Evolutionary conservation across 2,113 vertebrate genomes (phyloP).

Genomic region (Chlorodrepanis virens): DNA sequence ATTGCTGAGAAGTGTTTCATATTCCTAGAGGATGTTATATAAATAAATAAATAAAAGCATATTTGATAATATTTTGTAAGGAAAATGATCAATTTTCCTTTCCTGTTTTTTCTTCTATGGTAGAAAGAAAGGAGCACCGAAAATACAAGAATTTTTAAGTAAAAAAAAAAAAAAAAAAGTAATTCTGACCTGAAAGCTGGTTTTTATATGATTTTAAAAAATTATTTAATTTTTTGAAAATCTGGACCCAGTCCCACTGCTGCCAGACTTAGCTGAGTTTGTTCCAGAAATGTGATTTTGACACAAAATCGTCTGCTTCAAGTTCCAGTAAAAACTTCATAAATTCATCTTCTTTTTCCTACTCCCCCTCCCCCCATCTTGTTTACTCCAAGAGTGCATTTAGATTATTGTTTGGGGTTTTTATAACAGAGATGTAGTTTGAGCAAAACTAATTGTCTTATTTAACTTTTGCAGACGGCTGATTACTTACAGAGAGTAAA

Average conservation of each 20-base stretch:
- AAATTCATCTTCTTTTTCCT: neutral
- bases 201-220: neutral
- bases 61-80: neutral
- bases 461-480: slow-evolving; percentile 23
- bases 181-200: neutral
- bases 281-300: neutral
- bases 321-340: neutral
- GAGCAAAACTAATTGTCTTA: neutral
- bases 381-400: neutral
- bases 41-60: neutral
- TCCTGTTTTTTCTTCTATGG: neutral
- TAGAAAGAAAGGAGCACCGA: neutral
- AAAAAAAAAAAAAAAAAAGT: neutral
- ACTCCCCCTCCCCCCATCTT: neutral
- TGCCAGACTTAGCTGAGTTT: neutral
- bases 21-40: neutral
- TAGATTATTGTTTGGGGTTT: neutral
- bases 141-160: neutral
- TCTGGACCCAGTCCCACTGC: neutral
- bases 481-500: neutral
- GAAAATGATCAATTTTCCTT: neutral
- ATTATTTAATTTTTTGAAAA: neutral
- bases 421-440: neutral
- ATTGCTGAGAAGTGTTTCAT: neutral
- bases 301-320: neutral